Percentiles rank a stretch among this genome's conserved stretches.
phyloP scores from a whole-genome alignment of 2,888 invertebrate species.

The Biston stratarius region DNA sequence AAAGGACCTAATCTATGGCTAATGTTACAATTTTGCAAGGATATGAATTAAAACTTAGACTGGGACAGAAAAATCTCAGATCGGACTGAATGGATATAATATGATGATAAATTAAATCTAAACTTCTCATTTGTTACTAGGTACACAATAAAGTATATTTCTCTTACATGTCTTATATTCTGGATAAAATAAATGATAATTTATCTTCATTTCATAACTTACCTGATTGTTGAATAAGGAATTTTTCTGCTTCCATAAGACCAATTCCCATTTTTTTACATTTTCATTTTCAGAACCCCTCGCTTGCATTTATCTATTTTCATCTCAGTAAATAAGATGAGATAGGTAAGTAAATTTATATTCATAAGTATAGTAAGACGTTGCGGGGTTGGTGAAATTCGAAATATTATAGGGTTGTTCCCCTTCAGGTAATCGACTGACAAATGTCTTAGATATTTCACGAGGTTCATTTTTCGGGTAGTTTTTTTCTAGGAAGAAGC shows the following conservation, averaged over 20 bases:
- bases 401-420: conserved; percentile 72
- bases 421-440: conserved; percentile 84
- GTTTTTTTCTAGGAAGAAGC: conserved; percentile 39
- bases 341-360: conserved; percentile 73
- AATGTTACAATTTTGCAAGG: no score
- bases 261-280: conserved; percentile 28
- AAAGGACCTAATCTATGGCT: no score
- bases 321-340: conserved; percentile 60
- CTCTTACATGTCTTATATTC: not conserved
- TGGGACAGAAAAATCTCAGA: no score
- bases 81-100: no score
- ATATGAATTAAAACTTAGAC: no score
- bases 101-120: no score
- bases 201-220: not conserved
- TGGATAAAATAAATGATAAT: not conserved
- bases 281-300: conserved; percentile 36
- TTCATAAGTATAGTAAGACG: conserved; percentile 76
- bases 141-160: no score
- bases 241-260: conserved; percentile 6
- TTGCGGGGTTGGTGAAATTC: conserved; percentile 71
- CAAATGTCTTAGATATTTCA: conserved; percentile 84
- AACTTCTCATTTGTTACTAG: no score
- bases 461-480: conserved; percentile 80
- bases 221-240: conserved; percentile 19
- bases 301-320: conserved; percentile 43